Base-by-base conservation (phyloP, 2,113 vertebrate species). In the Vulpes vulpes region DNA sequence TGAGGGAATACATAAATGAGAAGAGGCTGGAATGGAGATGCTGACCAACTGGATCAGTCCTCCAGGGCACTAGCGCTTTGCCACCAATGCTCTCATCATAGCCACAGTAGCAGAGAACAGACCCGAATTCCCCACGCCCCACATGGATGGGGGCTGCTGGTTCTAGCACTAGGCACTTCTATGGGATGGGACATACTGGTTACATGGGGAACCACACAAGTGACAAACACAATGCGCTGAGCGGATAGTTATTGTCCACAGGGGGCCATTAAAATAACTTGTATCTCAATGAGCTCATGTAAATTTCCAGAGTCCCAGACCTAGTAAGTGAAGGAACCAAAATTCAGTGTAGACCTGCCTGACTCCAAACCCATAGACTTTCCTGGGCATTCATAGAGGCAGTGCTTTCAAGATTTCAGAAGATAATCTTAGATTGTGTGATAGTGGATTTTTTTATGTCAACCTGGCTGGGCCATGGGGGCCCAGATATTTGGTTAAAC, bases 1-100 rank as follows among this genome's bases (percentile, higher is more conserved):
- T 27, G 43, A 8, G 0, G 25, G 80, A 43, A 6, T 4, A 43
- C 0, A 16, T 27, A 49, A 59, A 9, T 0, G 4, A 78, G 60
- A 89, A 57, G 17, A 32, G 55, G 30, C 73, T 71, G 25, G 51
- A 53, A 62, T 64, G 55, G 22, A 64, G 67, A 6, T 35, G 8
- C 4, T 6, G 2, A 35, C 1, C 53, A 22, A 4, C 2, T n/a
- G 49, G 38, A 23, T 32, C 49, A 55, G 38, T 2, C 14, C 22
- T 82, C 49, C 60, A 27, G 84, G 15, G 38, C 69, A 55, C 49
- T 19, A 5, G 5, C 22, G 11, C 80, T 87, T 35, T 5, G 51
- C 32, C 19, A 83, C 32, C 4, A 35, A 32, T 0, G 15, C 53
- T 27, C 0, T 22, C 23, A 14, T 59, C 20, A 64, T 12, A 43